Conservation (phyloP, 1,140 invertebrate species). For the Drosophila nikananu region DNA sequence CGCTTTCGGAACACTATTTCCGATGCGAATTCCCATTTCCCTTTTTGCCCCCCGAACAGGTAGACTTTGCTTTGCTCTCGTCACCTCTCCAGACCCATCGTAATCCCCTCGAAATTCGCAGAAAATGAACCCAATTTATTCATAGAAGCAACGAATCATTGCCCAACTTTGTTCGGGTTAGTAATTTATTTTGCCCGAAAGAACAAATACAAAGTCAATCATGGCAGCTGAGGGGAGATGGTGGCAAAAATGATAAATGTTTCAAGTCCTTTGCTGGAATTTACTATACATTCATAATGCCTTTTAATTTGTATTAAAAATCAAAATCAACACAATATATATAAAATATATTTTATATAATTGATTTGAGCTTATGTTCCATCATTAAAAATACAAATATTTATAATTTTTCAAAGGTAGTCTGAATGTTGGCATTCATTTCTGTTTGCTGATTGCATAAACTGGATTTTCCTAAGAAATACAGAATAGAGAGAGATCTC, state of each 20-base stretch:
- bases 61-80: constrained; percentile 7
- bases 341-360: background rate
- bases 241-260: too few species aligned
- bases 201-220: constrained; percentile 7
- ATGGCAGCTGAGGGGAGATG: background rate
- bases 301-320: background rate
- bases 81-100: background rate
- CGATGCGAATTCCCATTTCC: constrained; percentile 42
- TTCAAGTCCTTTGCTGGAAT: background rate
- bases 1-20: constrained; percentile 39
- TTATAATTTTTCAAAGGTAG: background rate
- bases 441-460: constrained; percentile 1
- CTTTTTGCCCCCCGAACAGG: constrained; percentile 14
- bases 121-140: constrained; percentile 51
- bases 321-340: background rate
- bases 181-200: constrained; percentile 25
- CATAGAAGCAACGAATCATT: constrained; percentile 38
- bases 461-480: background rate
- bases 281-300: background rate
- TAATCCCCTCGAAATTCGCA: constrained; percentile 20
- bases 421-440: background rate
- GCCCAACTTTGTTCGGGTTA: constrained; percentile 23
- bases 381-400: background rate
- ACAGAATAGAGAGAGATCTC: background rate
- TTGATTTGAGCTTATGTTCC: background rate